Conservation (phyloP, 2,113 vertebrate genomes). For the Ictidomys tridecemlineatus region DNA sequence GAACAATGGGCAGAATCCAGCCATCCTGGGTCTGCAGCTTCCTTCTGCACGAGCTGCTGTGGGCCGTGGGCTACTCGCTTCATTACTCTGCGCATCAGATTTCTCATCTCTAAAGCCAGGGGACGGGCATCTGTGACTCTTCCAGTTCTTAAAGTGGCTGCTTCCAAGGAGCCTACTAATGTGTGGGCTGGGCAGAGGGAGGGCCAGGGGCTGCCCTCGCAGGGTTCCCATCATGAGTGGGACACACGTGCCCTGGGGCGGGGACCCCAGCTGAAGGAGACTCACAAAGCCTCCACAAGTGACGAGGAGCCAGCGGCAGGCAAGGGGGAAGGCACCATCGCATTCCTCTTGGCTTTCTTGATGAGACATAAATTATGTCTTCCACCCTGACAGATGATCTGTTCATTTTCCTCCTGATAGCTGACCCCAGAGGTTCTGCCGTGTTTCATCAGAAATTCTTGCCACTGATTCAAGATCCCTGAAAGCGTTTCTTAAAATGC, state of each 20-base stretch:
- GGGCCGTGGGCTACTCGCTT: neutral
- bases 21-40: neutral
- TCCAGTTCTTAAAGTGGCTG: neutral
- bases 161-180: neutral
- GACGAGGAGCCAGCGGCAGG: rapidly evolving
- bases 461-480: neutral
- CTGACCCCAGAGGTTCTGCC: neutral
- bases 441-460: constrained; percentile 7
- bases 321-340: rapidly evolving
- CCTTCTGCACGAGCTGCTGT: rapidly evolving
- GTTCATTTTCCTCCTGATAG: neutral
- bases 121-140: too few species aligned
- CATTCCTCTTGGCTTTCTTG: neutral
- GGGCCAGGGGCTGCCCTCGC: rapidly evolving
- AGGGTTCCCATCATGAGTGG: neutral
- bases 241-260: neutral
- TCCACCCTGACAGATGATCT: neutral
- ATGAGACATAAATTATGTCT: constrained; percentile 16
- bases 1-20: neutral
- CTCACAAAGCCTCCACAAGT: rapidly evolving
- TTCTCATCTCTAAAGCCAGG: neutral
- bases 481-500: constrained; percentile 22
- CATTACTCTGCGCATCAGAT: neutral
- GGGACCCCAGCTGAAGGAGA: rapidly evolving
- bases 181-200: neutral